Evolutionary conservation across 30 jellyfish, hydroid and myxozoan genomes (phyloP), one percentile per base, ranked within the genome.

Genomic region (Euphysa ruthae): DNA sequence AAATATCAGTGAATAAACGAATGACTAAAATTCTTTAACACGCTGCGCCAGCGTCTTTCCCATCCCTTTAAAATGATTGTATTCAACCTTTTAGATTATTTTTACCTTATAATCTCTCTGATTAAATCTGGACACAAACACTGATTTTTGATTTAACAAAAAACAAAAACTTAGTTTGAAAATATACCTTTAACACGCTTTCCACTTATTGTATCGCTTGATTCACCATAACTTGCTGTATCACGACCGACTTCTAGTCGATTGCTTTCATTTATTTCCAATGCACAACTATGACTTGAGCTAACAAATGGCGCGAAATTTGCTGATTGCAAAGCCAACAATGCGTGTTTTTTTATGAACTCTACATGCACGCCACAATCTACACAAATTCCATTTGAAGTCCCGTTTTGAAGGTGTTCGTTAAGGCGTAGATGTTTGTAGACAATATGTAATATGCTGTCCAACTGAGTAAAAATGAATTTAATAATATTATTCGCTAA

Each of bases 301-400:
- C 60, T 68, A 63, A 78, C 70, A 58, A 68, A 78, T 12, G 96
- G 91, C 27, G 93, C 92, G 10, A 85, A 38, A 35, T 79, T 71
- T 18, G 85, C 85, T 33, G 97, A 49, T 22, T 79, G 81, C 68
- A 83, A 35, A 4, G 85, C 43, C 35, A 34, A 32, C 7, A 87
- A 79, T 6, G 97, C 97, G 27, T 79, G 81, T 26, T 92, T 42
- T 30, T 75, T 75, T n/a, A 87, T 34, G 20, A 64, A 49, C 35
- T 79, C 97, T 18, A 87, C 81, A 42, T 87, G 87, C 21, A 87
- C 65, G n/a, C 89, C 78, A 63, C 97, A 87, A n/a, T 58, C 63
- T 18, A 56, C 78, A 64, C 97, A 87, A 46, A 55, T 74, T n/a
- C 93, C 97, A 35, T 87, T 76, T 27, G 43, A 85, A 26, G 91